phyloP scores from a whole-genome alignment of 2,888 invertebrate species.

The Hyposoter didymator region DNA sequence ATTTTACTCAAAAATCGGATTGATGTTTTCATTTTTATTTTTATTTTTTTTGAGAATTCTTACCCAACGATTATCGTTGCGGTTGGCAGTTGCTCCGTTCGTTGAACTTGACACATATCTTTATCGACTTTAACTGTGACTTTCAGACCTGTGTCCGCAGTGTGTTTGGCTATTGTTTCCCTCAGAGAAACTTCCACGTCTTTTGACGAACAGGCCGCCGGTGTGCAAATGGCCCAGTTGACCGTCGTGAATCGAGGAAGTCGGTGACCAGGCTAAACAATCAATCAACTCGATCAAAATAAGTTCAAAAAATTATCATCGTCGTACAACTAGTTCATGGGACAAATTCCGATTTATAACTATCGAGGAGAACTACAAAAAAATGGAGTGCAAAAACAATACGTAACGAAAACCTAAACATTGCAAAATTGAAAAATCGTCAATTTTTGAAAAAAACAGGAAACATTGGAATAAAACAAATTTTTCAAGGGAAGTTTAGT shows the following conservation, averaged over 20 bases:
- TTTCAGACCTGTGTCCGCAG: slow-evolving; percentile 86
- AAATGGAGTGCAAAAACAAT: too few species aligned
- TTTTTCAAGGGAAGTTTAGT: not conserved
- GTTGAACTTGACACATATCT: slow-evolving; percentile 87
- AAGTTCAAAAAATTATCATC: not conserved
- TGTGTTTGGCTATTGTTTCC: slow-evolving; percentile 84
- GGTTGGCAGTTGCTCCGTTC: slow-evolving; percentile 82
- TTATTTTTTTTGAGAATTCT: slow-evolving; percentile 55
- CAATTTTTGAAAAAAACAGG: not conserved
- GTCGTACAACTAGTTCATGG: not conserved
- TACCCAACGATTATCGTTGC: slow-evolving; percentile 86
- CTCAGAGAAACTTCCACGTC: slow-evolving; percentile 87
- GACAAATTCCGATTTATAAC: too few species aligned
- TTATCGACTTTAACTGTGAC: slow-evolving; percentile 86
- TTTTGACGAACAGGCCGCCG: slow-evolving; percentile 86
- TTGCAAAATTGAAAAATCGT: not conserved
- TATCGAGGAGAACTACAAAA: too few species aligned
- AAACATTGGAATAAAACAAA: not conserved
- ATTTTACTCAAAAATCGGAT: not conserved
- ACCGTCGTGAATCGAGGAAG: slow-evolving; percentile 88
- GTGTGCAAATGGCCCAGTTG: slow-evolving; percentile 90
- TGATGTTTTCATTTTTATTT: not conserved
- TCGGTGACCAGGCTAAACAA: slow-evolving; percentile 88
- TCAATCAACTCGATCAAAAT: slow-evolving; percentile 2
- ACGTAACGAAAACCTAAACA: not conserved